Base-by-base conservation (phyloP, 2,113 vertebrate species). In the Hylia prasina region DNA sequence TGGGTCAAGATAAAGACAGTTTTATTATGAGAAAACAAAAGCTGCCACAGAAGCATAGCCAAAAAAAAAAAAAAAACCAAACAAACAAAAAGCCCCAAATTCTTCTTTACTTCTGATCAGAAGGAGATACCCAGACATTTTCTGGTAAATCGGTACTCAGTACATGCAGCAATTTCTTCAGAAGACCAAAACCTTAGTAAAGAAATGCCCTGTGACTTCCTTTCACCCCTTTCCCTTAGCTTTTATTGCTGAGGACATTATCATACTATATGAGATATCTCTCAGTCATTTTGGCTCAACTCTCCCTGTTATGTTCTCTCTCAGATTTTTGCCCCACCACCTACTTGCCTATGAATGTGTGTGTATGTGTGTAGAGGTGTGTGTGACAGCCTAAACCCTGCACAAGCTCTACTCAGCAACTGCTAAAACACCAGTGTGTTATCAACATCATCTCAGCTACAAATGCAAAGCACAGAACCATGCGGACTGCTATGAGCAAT, bases 121-220 rank as follows among this genome's bases (percentile, higher is more conserved):
- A 30, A 37, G 28, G 13, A 24, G 15, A n/a, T 50, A 11, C 50
- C 9, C 25, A 61, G 8, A 12, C 3, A 6, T 24, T n/a, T 69
- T 31, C 25, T 57, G 23, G 5, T 30, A 72, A n/a, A 23, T 5
- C 28, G 8, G 13, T 7, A 15, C 21, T 76, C 37, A 23, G 30
- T 37, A 51, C 8, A 25, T 1, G 0, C 7, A 73, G 10, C 15
- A 61, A 5, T 33, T 51, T 66, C 27, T 71, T 80, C 24, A 80
- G 51, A 39, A 57, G 30, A 82, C 11, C 30, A 42, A 22, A 5
- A 17, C 6, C 8, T 63, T 39, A 66, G 19, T 9, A 42, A 75
- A 0, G 0, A 61, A 89, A 75, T 51, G 2, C 11, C 9, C 11
- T 14, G 19, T 13, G 15, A 24, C 23, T 5, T 60, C 7, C 10